These are phyloP conservation scores for Ferrisia virgata DNA, from an alignment of 2,888 invertebrate species.

Conservation along the genomic window DNA sequence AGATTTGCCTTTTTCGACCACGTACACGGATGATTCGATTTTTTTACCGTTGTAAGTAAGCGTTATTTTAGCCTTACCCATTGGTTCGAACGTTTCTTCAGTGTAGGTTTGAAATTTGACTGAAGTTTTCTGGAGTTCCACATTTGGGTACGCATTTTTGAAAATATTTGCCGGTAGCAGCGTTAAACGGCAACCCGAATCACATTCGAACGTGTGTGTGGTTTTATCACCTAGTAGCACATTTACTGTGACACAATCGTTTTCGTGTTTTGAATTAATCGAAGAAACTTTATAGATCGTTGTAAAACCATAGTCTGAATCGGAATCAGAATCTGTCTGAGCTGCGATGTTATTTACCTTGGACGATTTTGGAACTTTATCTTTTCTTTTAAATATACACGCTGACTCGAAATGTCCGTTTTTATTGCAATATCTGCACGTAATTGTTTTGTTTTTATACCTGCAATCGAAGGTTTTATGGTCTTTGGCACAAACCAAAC, in stretches of 20 bases:
- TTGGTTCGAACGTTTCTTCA: constrained; percentile 20
- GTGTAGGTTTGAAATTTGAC: constrained; percentile 31
- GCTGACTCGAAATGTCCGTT: not conserved
- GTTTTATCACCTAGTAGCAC: not conserved
- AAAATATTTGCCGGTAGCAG: not conserved
- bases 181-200: not conserved
- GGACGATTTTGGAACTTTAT: too few relatives aligned
- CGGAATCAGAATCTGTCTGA: not conserved
- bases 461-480: not conserved
- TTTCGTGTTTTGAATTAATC: not conserved
- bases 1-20: not conserved
- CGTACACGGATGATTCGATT: not conserved
- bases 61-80: not conserved
- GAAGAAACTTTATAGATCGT: not conserved
- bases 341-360: too few relatives aligned
- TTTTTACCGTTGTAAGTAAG: not conserved
- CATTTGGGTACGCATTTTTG: not conserved
- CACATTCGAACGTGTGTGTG: not conserved
- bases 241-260: not conserved
- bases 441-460: not conserved
- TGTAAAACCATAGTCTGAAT: not conserved
- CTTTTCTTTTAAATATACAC: not conserved
- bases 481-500: not conserved
- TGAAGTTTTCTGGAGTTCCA: not conserved
- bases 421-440: not conserved